Evolutionary conservation across 2,888 invertebrate species (phyloP), one percentile per base, ranked within the genome.

Genomic region (Campoletis raptor): DNA sequence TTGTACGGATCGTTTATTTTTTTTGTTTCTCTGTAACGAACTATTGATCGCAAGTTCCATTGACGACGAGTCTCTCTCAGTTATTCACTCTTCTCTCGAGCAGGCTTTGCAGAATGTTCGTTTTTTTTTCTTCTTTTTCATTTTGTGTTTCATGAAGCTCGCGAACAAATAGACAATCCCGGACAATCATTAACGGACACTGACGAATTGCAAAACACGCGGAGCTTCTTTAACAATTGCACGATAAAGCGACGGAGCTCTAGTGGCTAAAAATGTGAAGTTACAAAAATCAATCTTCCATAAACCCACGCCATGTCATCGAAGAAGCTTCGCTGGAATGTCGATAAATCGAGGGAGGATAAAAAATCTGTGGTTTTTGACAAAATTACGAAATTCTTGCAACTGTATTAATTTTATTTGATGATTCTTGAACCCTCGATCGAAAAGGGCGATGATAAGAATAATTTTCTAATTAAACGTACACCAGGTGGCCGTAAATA

Each of bases 21-120:
- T 85, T 92, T 93, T 93, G 93, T 93, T 92, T 92, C 92, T 90
- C 90, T 88, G 78, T 93, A 93, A 93, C 92, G 93, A 93, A 93
- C 93, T 92, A 93, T 93, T 93, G 93, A 93, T 92, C 92, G 89
- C 87, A 86, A 89, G 89, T 90, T 89, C 91, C 90, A 90, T 92
- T 92, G 90, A 91, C 89, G 88, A 88, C 42, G 36, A 36, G 57
- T 21, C 37, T 64, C 48, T 24, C 45, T 6, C 54, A 9, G 52
- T 52, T 61, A 30, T 54, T 52, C 70, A 7, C 36, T 52, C n/a
- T 67, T 57, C 61, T 42, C 36, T 52, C 67, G 54, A n/a, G 10
- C 79, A 40, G 45, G 15, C 30, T 30, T 21, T n/a, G 21, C 21
- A 45, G 40, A 57, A 73, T 45, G 18, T 18, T 21, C 24, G 15